phyloP scores from a whole-genome alignment of 2,113 vertebrate genomes.

The Chelonoidis abingdonii region DNA sequence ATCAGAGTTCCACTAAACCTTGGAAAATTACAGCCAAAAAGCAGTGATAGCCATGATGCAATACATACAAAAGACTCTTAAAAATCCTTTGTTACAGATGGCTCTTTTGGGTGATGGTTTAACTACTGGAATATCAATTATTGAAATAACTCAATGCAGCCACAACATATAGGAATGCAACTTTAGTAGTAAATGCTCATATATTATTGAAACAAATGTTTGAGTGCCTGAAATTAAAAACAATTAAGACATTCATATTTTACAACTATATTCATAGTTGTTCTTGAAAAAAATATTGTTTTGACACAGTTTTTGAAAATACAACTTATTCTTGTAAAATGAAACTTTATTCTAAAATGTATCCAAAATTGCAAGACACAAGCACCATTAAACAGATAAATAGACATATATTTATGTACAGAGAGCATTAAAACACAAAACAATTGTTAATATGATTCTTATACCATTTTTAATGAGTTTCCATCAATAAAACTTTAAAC shows the following conservation, averaged over 20 bases:
- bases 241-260: not conserved
- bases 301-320: slow-evolving; percentile 58
- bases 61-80: not conserved
- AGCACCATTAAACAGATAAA: slow-evolving; percentile 75
- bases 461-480: slow-evolving; percentile 76
- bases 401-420: slow-evolving; percentile 74
- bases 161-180: not conserved
- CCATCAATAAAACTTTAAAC: slow-evolving; percentile 76
- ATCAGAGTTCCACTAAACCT: not conserved
- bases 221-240: not conserved
- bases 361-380: slow-evolving; percentile 76
- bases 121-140: not conserved
- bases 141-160: not conserved
- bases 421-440: slow-evolving; percentile 74
- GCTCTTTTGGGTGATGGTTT: not conserved
- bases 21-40: not conserved
- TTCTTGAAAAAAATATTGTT: not conserved
- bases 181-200: not conserved
- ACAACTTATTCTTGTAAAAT: slow-evolving; percentile 75
- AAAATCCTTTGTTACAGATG: not conserved
- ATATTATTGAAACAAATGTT: not conserved
- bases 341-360: slow-evolving; percentile 80
- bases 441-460: slow-evolving; percentile 78
- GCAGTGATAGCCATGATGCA: not conserved
- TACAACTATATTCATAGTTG: not conserved